Conservation (phyloP, 1,140 invertebrate genomes). For the Drosophila rufa region DNA sequence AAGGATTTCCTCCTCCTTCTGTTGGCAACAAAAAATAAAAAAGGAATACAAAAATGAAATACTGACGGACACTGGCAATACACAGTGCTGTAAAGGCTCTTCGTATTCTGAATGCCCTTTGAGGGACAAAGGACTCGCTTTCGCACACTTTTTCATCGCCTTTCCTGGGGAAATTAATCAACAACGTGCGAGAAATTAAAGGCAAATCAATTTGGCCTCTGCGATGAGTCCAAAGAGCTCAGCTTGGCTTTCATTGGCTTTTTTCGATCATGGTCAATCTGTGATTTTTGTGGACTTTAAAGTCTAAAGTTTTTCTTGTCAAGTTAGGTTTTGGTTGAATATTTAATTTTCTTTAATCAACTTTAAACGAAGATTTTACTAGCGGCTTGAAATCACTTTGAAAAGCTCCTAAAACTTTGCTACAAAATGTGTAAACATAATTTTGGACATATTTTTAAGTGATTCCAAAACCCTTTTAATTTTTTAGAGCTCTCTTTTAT, state of each 20-base stretch:
- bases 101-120: conserved; percentile 81
- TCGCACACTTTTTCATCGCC: conserved; percentile 67
- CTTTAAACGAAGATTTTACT: too few species aligned
- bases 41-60: not conserved
- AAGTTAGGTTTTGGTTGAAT: not conserved
- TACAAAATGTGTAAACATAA: too few species aligned
- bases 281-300: not conserved
- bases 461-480: too few species aligned
- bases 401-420: too few species aligned
- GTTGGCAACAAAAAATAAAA: too few species aligned
- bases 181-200: conserved; percentile 77
- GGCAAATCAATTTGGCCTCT: conserved; percentile 50
- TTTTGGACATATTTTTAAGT: too few species aligned
- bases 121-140: conserved; percentile 70
- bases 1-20: conserved; percentile 49
- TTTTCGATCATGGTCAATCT: not conserved
- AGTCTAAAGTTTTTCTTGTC: not conserved
- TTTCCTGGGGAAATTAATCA: conserved; percentile 73
- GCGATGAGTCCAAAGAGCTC: conserved; percentile 17
- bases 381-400: too few species aligned
- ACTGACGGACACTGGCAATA: conserved; percentile 51
- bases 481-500: too few species aligned
- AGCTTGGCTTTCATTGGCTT: conserved; percentile 15
- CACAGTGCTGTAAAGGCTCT: conserved; percentile 62
- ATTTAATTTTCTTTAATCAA: too few species aligned